Conservation (phyloP, 1,140 invertebrate species). For the Heliothis virescens region DNA sequence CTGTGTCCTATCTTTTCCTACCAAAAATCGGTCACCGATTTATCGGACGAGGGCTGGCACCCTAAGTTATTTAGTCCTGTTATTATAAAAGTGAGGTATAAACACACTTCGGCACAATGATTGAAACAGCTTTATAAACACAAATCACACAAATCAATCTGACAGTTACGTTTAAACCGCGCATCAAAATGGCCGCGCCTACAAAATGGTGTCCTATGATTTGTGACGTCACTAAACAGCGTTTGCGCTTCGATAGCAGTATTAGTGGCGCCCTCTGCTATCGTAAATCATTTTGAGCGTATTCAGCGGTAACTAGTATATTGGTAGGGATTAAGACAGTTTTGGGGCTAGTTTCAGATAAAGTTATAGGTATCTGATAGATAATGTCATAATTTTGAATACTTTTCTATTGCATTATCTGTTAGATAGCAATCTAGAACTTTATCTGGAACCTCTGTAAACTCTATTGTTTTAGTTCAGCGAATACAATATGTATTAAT, state of each 20-base stretch:
- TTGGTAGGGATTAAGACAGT: conserved; percentile 10
- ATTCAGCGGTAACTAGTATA: neutral
- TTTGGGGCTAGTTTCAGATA: no score
- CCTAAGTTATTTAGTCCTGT: no score
- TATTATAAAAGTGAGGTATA: no score
- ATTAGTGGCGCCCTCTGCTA: conserved; percentile 47
- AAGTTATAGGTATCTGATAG: no score
- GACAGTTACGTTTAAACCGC: conserved; percentile 50
- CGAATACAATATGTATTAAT: neutral
- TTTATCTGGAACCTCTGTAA: no score
- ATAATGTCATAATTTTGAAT: no score
- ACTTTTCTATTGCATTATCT: no score
- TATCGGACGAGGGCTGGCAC: no score
- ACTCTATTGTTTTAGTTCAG: neutral
- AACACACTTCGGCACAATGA: no score
- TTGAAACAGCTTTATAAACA: neutral
- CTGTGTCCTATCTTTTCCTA: no score
- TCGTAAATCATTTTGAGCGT: conserved; percentile 7
- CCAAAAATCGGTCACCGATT: no score
- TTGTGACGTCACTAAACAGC: conserved; percentile 54
- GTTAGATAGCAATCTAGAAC: no score
- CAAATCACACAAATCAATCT: conserved; percentile 19
- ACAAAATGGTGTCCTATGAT: conserved; percentile 59
- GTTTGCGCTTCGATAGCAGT: conserved; percentile 49
- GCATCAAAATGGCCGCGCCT: conserved; percentile 56